Percentiles rank a stretch among this genome's conserved stretches.
Evolutionary conservation across 2,888 invertebrate genomes (phyloP).

Genomic region (Sylvicola fuscatus): DNA sequence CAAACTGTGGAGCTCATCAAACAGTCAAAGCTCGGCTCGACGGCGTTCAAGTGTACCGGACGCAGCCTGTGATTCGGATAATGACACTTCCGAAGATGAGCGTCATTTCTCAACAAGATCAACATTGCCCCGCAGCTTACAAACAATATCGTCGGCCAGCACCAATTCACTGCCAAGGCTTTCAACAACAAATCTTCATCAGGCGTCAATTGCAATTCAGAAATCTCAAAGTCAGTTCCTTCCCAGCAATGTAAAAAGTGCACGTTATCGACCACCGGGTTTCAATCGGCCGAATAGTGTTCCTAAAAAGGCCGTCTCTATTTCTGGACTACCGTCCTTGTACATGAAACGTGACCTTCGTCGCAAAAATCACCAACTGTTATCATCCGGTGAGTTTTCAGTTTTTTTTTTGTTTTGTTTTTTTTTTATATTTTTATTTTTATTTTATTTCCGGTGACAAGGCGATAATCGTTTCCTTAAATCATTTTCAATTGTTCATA

Average conservation of each 20-base stretch:
- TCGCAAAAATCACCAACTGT: constrained; percentile 10
- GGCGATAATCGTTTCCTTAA: neutral
- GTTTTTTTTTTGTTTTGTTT: constrained; percentile 7
- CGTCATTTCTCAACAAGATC: constrained; percentile 32
- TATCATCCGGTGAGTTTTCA: constrained; percentile 35
- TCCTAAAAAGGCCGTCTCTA: constrained; percentile 54
- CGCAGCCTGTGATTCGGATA: constrained; percentile 24
- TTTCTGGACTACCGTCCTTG: constrained; percentile 43
- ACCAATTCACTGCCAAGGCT: constrained; percentile 63
- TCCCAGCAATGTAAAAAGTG: constrained; percentile 56
- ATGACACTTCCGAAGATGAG: constrained; percentile 28
- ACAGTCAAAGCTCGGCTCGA: constrained; percentile 19
- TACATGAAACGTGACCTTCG: constrained; percentile 36
- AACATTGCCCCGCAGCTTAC: constrained; percentile 41
- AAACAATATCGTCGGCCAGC: constrained; percentile 30
- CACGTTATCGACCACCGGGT: constrained; percentile 69
- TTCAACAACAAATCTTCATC: constrained; percentile 30
- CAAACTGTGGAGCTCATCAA: constrained; percentile 18
- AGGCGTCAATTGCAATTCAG: constrained; percentile 30
- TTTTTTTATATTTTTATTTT: constrained; percentile 10
- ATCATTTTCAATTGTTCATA: too few species aligned
- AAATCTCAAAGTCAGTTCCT: constrained; percentile 41
- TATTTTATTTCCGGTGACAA: constrained; percentile 7
- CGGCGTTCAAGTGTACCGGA: constrained; percentile 38
- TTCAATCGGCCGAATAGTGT: constrained; percentile 36